phyloP scores from a whole-genome alignment of 2,888 invertebrate species.

The Tetragnatha montana region DNA sequence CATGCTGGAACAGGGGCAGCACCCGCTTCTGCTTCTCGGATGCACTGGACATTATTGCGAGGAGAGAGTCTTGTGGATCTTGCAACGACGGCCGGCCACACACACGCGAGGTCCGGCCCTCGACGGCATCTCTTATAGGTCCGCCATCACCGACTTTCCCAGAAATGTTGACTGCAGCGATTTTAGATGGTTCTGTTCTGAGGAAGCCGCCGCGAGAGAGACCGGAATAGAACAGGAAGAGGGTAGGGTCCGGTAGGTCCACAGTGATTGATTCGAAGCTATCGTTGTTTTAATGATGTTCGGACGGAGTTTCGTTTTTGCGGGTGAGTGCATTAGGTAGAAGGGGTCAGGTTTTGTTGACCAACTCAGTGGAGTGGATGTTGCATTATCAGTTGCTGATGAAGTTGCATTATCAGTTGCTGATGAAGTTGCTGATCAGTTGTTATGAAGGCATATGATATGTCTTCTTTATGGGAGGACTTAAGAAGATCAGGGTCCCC shows the following conservation, averaged over 20 bases:
- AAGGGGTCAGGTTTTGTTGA: too few relatives aligned
- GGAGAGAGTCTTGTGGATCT: background rate
- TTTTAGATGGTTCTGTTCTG: constrained; percentile 2
- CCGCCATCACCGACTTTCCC: background rate
- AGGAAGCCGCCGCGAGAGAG: background rate
- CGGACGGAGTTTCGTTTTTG: too few relatives aligned
- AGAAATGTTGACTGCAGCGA: constrained; percentile 32
- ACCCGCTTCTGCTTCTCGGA: constrained; percentile 58
- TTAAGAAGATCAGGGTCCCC: too few relatives aligned
- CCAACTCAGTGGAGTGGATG: too few relatives aligned
- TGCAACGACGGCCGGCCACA: constrained; percentile 16
- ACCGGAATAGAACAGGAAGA: constrained; percentile 6
- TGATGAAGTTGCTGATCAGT: too few relatives aligned
- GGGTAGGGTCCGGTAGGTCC: background rate
- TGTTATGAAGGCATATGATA: too few relatives aligned
- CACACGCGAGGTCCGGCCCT: constrained; percentile 13
- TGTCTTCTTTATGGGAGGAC: too few relatives aligned
- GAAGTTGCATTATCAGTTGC: too few relatives aligned
- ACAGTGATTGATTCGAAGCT: too few relatives aligned
- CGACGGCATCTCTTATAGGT: constrained; percentile 1
- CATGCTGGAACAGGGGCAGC: constrained; percentile 60
- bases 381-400: too few relatives aligned
- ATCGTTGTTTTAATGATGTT: too few relatives aligned
- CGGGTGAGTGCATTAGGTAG: too few relatives aligned
- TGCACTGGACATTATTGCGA: constrained; percentile 20